These are phyloP conservation scores for Trogon surrucura DNA, from an alignment of 2,113 vertebrate genomes.

Conservation along the genomic window DNA sequence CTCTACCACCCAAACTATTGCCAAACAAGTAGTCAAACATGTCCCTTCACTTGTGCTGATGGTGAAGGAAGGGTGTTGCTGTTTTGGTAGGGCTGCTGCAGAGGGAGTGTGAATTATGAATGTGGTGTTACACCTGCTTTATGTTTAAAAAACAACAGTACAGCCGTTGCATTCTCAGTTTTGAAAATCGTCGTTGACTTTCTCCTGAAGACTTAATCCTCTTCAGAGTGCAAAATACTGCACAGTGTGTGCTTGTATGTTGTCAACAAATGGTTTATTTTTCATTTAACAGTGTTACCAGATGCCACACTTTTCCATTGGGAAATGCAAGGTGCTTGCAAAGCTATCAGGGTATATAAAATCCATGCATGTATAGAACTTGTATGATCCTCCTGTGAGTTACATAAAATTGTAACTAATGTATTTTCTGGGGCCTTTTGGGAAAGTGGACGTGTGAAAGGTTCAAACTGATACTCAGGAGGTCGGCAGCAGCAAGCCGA, in stretches of 20 bases:
- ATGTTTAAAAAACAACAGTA: not conserved
- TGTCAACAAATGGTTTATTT: conserved; percentile 12
- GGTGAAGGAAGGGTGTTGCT: not conserved
- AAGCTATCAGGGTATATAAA: not conserved
- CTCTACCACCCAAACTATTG: not conserved
- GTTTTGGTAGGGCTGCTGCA: not conserved
- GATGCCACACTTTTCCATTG: not conserved
- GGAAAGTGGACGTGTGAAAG: not conserved
- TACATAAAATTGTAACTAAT: not conserved
- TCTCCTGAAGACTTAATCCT: not conserved
- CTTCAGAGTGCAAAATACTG: not conserved
- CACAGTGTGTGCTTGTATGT: not conserved
- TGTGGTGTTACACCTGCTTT: not conserved
- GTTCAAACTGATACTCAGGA: not conserved
- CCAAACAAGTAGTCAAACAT: not conserved
- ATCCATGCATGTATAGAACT: not conserved
- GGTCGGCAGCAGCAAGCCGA: not conserved
- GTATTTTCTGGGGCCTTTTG: not conserved
- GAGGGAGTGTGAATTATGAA: not conserved
- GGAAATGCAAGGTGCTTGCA: not conserved
- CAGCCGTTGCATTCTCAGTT: not conserved
- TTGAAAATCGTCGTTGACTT: not conserved
- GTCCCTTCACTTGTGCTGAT: not conserved
- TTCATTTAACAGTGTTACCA: not conserved
- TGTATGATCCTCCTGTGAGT: not conserved